phyloP scores from a whole-genome alignment of 2,797 vertebrate species.

The Enteromius viviparus region DNA sequence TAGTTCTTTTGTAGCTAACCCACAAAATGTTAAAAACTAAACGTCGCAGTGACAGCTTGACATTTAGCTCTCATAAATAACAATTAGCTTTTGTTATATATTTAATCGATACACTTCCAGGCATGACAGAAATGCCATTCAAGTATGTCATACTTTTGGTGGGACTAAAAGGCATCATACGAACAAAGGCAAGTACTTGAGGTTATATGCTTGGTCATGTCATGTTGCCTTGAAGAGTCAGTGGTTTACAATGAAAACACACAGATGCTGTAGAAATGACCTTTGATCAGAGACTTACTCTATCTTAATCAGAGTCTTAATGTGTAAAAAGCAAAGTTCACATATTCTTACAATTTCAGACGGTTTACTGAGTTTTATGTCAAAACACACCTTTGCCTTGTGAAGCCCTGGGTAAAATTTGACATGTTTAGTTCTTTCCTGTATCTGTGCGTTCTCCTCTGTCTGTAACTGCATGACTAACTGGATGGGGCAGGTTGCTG shows the following conservation, averaged over 20 bases:
- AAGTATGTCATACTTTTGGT: neutral
- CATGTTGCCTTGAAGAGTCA: neutral
- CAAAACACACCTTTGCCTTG: neutral
- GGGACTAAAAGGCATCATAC: neutral
- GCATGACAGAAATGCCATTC: neutral
- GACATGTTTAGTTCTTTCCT: neutral
- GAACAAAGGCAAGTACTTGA: neutral
- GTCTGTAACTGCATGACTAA: slow-evolving; percentile 54
- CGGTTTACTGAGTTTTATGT: neutral
- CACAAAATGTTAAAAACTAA: neutral
- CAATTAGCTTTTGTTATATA: neutral
- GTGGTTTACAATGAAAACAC: neutral
- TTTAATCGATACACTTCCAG: neutral
- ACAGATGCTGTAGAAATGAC: neutral
- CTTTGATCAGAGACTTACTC: slow-evolving; percentile 3
- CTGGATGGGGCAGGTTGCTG: slow-evolving; percentile 62
- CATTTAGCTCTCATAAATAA: neutral
- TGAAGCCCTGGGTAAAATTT: neutral
- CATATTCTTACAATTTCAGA: neutral
- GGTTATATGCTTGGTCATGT: neutral
- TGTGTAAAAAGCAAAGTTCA: neutral
- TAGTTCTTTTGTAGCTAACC: neutral
- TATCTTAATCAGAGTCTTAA: neutral
- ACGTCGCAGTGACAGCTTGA: neutral
- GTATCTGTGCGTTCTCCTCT: neutral